A percentile compares a stretch with the other conserved stretches of the same genome.
These are phyloP conservation scores for Tachina fera DNA, from an alignment of 2,888 invertebrate species.

Conservation along the genomic window DNA sequence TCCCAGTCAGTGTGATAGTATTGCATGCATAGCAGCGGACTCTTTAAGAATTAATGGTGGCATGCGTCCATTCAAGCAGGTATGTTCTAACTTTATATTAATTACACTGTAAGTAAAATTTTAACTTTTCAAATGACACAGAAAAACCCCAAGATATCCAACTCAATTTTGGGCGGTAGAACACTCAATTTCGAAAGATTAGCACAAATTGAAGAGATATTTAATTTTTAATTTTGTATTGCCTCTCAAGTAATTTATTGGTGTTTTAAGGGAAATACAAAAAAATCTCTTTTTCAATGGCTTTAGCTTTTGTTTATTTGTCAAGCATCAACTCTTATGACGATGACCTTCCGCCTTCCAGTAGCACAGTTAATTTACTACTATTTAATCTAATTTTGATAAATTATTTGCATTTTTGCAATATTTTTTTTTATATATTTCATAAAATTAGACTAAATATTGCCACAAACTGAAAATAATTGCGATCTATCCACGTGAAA, in stretches of 20 bases:
- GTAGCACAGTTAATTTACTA: not conserved
- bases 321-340: too few relatives aligned
- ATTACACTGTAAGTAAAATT: not conserved
- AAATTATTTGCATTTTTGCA: not conserved
- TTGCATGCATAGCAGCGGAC: constrained; percentile 97
- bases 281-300: too few relatives aligned
- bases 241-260: not conserved
- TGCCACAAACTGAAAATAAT: too few relatives aligned
- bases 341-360: not conserved
- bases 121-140: not conserved
- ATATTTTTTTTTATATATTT: not conserved
- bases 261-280: too few relatives aligned
- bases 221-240: not conserved
- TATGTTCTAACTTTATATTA: constrained; percentile 77
- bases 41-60: constrained; percentile 98
- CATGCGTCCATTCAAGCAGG: constrained; percentile 98
- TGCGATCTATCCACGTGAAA: not conserved
- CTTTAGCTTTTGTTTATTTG: too few relatives aligned
- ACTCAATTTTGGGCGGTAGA: not conserved
- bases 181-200: not conserved
- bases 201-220: not conserved
- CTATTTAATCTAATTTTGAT: too few relatives aligned
- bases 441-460: not conserved
- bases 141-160: not conserved
- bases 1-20: constrained; percentile 86